phyloP scores from a whole-genome alignment of 2,797 vertebrate genomes.

The Oreortyx pictus region DNA sequence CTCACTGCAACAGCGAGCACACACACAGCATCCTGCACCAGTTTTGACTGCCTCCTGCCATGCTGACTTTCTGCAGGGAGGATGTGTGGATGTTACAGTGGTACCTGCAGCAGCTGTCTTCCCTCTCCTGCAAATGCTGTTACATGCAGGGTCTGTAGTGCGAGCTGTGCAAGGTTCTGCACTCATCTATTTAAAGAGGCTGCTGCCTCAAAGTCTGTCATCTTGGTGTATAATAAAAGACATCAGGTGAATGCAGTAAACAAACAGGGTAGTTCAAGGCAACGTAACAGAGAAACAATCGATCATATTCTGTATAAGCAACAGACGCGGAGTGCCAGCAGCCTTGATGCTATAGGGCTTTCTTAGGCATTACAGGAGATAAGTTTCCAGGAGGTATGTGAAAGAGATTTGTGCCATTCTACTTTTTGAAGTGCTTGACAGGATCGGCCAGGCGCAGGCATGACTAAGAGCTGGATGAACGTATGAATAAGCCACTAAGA shows the following conservation, averaged over 20 bases:
- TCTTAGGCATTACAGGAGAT: neutral
- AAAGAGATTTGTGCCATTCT: neutral
- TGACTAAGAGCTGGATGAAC: constrained; percentile 47
- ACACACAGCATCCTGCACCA: neutral
- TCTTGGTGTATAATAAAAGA: accelerated
- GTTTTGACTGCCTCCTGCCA: neutral
- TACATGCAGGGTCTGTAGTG: neutral
- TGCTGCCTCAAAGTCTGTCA: neutral
- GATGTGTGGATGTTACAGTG: accelerated
- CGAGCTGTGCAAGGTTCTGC: neutral
- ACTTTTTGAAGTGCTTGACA: neutral
- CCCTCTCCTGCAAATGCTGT: neutral
- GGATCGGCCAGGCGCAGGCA: neutral
- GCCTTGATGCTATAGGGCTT: neutral
- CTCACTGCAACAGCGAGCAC: accelerated
- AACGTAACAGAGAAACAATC: neutral
- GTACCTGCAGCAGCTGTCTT: neutral
- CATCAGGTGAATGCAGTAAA: neutral
- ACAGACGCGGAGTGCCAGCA: neutral
- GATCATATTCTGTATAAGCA: accelerated
- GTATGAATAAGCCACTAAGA: constrained; percentile 44
- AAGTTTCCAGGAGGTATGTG: constrained; percentile 1
- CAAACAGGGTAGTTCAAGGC: neutral
- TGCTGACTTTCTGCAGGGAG: neutral
- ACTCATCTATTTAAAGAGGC: neutral